phyloP scores from a whole-genome alignment of 2,113 vertebrate genomes.

The Trogon melanurus region DNA sequence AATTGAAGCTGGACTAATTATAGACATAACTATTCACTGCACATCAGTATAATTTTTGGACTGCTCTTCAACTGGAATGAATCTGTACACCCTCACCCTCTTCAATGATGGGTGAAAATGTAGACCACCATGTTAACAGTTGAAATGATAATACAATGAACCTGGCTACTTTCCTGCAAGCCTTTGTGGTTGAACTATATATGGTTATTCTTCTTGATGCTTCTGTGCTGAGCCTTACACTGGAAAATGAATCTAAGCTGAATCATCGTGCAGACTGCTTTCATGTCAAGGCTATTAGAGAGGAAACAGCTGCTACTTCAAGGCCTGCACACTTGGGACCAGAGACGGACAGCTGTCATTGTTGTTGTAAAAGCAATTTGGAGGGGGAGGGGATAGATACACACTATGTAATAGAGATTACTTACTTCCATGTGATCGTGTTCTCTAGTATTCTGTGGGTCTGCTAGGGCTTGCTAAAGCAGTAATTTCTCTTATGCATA shows the following conservation, averaged over 20 bases:
- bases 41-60: not conserved
- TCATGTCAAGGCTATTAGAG: not conserved
- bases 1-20: not conserved
- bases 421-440: not conserved
- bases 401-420: not conserved
- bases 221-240: not conserved
- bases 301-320: slow-evolving; percentile 2
- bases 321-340: not conserved
- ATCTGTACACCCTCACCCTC: not conserved
- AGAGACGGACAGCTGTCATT: not conserved
- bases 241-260: not conserved
- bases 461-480: not conserved
- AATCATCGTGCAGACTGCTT: not conserved
- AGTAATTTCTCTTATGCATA: not conserved
- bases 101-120: not conserved
- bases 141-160: not conserved
- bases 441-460: not conserved
- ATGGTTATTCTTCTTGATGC: not conserved
- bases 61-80: not conserved
- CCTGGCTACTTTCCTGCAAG: not conserved
- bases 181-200: not conserved
- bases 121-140: not conserved
- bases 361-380: not conserved
- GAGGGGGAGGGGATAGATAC: not conserved
- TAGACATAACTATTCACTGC: not conserved